Percentiles rank a stretch among this genome's conserved stretches.
These are phyloP conservation scores for Harpagifer antarcticus DNA, from an alignment of 2,797 vertebrate genomes.

Conservation along the genomic window DNA sequence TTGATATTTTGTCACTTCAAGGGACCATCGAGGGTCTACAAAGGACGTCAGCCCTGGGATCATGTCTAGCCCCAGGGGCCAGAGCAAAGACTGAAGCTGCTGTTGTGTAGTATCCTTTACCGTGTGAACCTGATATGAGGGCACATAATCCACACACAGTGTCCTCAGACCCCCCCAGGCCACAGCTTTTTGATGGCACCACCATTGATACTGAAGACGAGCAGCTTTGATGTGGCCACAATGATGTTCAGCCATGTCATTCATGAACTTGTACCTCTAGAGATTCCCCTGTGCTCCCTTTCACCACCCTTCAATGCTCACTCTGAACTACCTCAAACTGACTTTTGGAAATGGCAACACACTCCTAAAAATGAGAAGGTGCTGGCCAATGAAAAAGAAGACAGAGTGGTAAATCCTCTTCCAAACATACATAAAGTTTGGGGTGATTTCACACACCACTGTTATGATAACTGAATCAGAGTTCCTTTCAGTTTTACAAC, in stretches of 20 bases:
- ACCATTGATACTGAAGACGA: constrained; percentile 80
- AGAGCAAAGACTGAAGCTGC: constrained; percentile 73
- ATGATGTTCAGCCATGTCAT: constrained; percentile 80
- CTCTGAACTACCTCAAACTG: constrained; percentile 7
- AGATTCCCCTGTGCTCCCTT: constrained; percentile 49
- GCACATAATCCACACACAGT: constrained; percentile 82
- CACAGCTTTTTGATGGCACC: constrained; percentile 81
- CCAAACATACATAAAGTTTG: constrained; percentile 42
- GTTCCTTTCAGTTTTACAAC: constrained; percentile 48
- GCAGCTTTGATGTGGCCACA: constrained; percentile 83
- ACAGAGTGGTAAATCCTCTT: constrained; percentile 30
- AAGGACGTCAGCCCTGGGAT: constrained; percentile 78
- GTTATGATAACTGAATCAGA: constrained; percentile 24
- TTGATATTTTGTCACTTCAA: constrained; percentile 76
- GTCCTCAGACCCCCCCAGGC: constrained; percentile 77
- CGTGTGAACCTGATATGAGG: constrained; percentile 81
- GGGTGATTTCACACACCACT: constrained; percentile 21
- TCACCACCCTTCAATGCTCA: constrained; percentile 34
- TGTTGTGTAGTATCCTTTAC: constrained; percentile 85
- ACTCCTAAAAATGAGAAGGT: constrained; percentile 17
- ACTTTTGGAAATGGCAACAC: constrained; percentile 30
- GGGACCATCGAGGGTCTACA: constrained; percentile 70
- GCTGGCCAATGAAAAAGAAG: constrained; percentile 24
- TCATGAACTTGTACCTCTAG: constrained; percentile 78
- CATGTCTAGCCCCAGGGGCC: constrained; percentile 81